A percentile compares a stretch with the other conserved stretches of the same genome.
These are phyloP conservation scores for Todiramphus saurophagus DNA, from an alignment of 2,113 vertebrate species.

Conservation along the genomic window DNA sequence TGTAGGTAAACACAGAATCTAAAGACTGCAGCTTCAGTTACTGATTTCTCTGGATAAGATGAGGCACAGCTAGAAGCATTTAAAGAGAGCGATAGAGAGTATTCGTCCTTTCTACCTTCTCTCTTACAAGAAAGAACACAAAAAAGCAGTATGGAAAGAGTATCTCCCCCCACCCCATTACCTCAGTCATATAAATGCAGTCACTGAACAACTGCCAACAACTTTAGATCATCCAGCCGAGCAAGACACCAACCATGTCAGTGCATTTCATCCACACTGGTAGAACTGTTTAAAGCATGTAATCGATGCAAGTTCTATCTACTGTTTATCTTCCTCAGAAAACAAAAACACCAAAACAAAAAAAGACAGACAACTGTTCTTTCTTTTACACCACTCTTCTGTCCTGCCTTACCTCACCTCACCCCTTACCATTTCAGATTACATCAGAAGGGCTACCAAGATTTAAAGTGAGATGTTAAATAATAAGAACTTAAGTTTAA, in stretches of 20 bases:
- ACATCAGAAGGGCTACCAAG: not conserved
- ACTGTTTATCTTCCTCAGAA: not conserved
- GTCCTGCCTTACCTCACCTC: not conserved
- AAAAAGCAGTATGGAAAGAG: not conserved
- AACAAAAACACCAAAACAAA: not conserved
- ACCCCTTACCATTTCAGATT: not conserved
- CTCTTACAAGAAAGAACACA: not conserved
- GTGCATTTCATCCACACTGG: not conserved
- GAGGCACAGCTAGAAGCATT: not conserved
- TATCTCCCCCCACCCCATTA: not conserved
- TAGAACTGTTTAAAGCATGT: not conserved
- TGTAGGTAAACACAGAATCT: not conserved
- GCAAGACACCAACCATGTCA: not conserved
- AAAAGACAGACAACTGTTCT: not conserved
- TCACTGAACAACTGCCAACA: not conserved
- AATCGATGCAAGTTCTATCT: not conserved
- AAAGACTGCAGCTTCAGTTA: not conserved
- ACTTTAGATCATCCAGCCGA: not conserved
- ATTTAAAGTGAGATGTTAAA: not conserved
- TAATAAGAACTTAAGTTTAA: not conserved
- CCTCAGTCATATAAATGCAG: not conserved
- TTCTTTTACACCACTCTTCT: not conserved
- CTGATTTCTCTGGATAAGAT: not conserved
- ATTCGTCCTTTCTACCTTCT: not conserved
- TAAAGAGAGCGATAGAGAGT: not conserved